A percentile compares a stretch with the other conserved stretches of the same genome.
Evolutionary conservation across 2,797 vertebrate genomes (phyloP).

Genomic region (Lemur catta): DNA sequence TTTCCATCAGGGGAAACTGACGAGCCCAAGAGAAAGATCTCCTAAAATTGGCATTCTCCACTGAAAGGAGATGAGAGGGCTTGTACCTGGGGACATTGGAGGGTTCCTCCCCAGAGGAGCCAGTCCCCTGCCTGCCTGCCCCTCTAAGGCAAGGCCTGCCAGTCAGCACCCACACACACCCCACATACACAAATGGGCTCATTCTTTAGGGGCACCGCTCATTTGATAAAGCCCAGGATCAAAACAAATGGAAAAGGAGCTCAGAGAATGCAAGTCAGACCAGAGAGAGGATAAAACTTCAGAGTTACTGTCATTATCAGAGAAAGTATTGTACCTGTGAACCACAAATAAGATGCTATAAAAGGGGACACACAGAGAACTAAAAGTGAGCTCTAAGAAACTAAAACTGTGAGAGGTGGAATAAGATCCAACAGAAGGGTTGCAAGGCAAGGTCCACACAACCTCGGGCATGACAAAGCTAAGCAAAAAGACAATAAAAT

Average conservation of each 20-base stretch:
- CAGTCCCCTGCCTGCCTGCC: not conserved
- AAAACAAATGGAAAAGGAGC: conserved; percentile 6
- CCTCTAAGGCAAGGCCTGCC: not conserved
- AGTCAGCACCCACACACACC: not conserved
- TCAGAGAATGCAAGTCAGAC: not conserved
- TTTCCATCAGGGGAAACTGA: not conserved
- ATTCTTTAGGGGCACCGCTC: not conserved
- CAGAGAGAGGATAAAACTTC: not conserved
- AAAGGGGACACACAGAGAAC: not conserved
- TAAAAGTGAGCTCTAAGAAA: not conserved
- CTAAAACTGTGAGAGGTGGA: not conserved
- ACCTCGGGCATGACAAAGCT: not conserved
- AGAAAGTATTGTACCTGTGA: not conserved
- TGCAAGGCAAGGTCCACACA: not conserved
- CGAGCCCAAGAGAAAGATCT: not conserved
- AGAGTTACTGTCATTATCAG: conserved; percentile 28
- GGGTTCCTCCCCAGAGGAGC: not conserved
- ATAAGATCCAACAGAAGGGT: not conserved
- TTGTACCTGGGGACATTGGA: not conserved
- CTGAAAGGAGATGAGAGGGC: not conserved
- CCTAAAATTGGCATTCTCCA: not conserved
- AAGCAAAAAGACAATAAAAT: not conserved
- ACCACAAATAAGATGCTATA: not conserved
- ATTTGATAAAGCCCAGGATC: conserved; percentile 10
- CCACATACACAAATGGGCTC: not conserved